phyloP scores from a whole-genome alignment of 2,888 invertebrate species.

The Melanotus villosus region DNA sequence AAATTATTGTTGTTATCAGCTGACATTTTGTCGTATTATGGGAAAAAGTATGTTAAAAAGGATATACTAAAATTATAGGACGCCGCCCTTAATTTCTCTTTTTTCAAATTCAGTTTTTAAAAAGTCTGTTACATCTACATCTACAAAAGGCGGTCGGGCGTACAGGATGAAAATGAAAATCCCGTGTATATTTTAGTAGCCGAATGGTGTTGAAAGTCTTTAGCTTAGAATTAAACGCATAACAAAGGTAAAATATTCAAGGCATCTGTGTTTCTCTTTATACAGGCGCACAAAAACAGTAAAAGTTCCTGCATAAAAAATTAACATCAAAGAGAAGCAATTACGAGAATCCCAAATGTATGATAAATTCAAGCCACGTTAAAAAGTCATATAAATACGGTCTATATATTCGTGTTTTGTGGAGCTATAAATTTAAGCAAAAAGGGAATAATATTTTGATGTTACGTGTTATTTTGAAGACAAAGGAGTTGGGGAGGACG shows the following conservation, averaged over 20 bases:
- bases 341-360: slow-evolving; percentile 9
- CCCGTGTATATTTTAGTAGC: no score
- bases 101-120: no score
- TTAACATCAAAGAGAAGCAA: slow-evolving; percentile 17
- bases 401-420: slow-evolving; percentile 21
- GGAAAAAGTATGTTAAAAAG: no score
- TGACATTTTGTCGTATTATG: no score
- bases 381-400: slow-evolving; percentile 21
- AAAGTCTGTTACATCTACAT: no score
- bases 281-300: not conserved
- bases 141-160: no score
- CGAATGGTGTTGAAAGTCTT: not conserved
- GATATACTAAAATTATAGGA: no score
- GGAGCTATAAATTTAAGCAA: slow-evolving; percentile 14
- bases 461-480: slow-evolving; percentile 32
- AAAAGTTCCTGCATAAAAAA: slow-evolving; percentile 1
- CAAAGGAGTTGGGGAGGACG: slow-evolving; percentile 22
- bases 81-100: no score
- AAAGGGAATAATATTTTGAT: slow-evolving; percentile 31
- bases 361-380: slow-evolving; percentile 17
- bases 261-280: not conserved
- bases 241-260: slow-evolving; percentile 1
- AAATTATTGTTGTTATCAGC: no score
- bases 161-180: no score
- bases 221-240: not conserved